A percentile compares a stretch with the other conserved stretches of the same genome.
Evolutionary conservation across 2,113 vertebrate genomes (phyloP).

Genomic region (Saguinus imperator): DNA sequence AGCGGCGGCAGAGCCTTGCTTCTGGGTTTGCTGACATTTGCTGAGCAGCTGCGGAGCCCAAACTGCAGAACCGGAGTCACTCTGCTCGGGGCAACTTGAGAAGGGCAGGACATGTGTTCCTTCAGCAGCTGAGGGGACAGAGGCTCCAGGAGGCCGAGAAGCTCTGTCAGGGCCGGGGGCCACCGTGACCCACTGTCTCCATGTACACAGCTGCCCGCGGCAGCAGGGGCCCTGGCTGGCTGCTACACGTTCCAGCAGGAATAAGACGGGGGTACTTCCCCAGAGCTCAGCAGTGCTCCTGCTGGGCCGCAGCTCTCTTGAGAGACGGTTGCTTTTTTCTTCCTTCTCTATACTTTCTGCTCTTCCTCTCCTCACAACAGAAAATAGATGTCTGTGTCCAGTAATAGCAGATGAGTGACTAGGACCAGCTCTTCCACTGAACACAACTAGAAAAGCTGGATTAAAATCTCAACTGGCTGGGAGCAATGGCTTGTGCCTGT

Average conservation of each 20-base stretch:
- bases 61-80: rapidly evolving
- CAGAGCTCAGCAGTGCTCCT: rapidly evolving
- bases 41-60: rapidly evolving
- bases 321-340: rapidly evolving
- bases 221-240: rapidly evolving
- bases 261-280: rapidly evolving
- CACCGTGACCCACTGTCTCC: rapidly evolving
- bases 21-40: rapidly evolving
- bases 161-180: background rate
- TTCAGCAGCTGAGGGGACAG: background rate
- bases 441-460: background rate
- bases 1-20: rapidly evolving
- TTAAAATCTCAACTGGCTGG: rapidly evolving
- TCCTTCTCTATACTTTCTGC: rapidly evolving
- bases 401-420: rapidly evolving
- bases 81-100: rapidly evolving
- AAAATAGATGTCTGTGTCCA: rapidly evolving
- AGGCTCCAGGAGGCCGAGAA: too few relatives aligned
- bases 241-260: rapidly evolving
- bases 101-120: rapidly evolving
- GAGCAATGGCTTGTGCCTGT: too few relatives aligned
- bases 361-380: background rate
- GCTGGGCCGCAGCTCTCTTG: rapidly evolving
- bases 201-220: rapidly evolving
- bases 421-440: rapidly evolving